Evolutionary conservation across 2,113 vertebrate species (phyloP), one percentile per base, ranked within the genome.

Genomic region (Misgurnus mizolepis): DNA sequence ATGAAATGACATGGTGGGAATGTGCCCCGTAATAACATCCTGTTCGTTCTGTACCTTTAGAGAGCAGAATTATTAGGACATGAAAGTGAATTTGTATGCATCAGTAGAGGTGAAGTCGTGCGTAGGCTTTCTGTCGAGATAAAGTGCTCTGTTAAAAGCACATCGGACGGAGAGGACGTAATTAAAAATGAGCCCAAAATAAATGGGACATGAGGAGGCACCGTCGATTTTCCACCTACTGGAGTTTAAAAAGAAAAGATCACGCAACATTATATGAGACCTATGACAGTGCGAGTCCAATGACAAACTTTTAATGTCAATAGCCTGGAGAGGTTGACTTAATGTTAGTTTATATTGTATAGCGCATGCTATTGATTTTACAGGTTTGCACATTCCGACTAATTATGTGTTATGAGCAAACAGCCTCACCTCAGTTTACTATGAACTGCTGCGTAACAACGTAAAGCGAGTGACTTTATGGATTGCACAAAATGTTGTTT

Each of bases 1-100:
- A 65, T 27, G 49, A 56, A 12, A 22, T 39, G 40, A 12, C 65
- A 15, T 41, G 14, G 27, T 64, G 10, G 9, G 17, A 60, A 50
- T 82, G 79, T 73, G 53, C 1, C 11, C 47, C 58, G 27, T 66
- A 72, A 65, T 58, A 69, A 65, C 50, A n/a, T 65, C 22, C 64
- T 22, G 15, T 60, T 61, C 4, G 2, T 22, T 34, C 64, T 74
- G 64, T 55, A 78, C 69, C 47, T 69, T 72, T 55, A 49, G 40
- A 79, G 58, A 80, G 76, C 67, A 72, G 70, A 84, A 61, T 82
- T 76, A 82, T 77, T 80, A 76, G 80, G 76, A 85, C 76, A 85
- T 85, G 80, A 82, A 84, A 84, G 58, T 75, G 66, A 82, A 82
- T 80, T 82, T 82, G 34, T 76, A 82, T 82, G 80, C 77, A 80